Conservation (phyloP, 2,797 vertebrate genomes). For the Cyclura pinguis region DNA sequence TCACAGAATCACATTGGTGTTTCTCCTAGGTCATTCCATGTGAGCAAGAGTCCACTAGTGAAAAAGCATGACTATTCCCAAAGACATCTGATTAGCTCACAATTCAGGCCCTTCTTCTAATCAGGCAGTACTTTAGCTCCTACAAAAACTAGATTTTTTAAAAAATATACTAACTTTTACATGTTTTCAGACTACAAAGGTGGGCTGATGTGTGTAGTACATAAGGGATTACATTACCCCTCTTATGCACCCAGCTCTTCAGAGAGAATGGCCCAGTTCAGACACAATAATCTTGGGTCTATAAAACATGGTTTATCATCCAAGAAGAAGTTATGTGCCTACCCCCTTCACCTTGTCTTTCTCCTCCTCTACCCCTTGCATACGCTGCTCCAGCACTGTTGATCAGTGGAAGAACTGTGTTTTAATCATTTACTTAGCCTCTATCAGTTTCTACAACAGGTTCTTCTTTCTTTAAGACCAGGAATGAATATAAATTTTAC, state of each 20-base stretch:
- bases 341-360: not conserved
- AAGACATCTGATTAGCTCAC: not conserved
- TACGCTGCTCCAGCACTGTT: not conserved
- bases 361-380: not conserved
- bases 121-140: not conserved
- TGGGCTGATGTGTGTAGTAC: not conserved
- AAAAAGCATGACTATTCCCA: not conserved
- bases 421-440: not conserved
- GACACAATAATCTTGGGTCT: not conserved
- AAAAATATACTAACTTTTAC: not conserved
- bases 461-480: not conserved
- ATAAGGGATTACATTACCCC: not conserved
- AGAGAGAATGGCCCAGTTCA: not conserved
- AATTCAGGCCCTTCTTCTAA: not conserved
- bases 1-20: not conserved
- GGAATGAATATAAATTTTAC: not conserved
- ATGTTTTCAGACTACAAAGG: not conserved
- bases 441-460: not conserved
- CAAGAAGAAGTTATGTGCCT: not conserved
- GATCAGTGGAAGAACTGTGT: not conserved
- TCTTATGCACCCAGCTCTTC: not conserved
- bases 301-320: too few species aligned
- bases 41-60: not conserved
- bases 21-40: not conserved
- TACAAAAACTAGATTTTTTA: not conserved